These are phyloP conservation scores for Drosophila guanche DNA, from an alignment of 1,140 invertebrate species.

Conservation along the genomic window DNA sequence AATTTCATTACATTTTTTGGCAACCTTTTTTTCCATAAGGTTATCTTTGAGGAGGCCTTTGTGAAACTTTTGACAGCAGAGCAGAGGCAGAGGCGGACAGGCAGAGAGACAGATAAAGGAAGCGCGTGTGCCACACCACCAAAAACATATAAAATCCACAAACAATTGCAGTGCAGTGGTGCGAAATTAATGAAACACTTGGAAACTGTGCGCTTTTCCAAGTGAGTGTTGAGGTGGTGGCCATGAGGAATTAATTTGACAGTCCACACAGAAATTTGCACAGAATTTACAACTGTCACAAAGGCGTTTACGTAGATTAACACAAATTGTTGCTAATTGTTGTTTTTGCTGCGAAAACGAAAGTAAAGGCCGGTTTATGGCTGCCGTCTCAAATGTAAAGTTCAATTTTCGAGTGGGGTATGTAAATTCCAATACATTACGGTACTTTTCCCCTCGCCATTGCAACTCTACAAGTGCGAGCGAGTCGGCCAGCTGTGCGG, in stretches of 20 bases:
- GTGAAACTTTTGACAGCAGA: conserved; percentile 41
- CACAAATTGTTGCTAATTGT: conserved; percentile 20
- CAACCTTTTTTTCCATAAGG: conserved; percentile 32
- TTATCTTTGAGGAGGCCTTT: conserved; percentile 41
- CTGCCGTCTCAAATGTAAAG: conserved; percentile 12
- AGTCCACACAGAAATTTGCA: conserved; percentile 5
- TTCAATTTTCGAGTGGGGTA: conserved; percentile 9
- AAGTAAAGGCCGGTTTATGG: conserved; percentile 53
- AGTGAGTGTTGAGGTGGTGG: conserved; percentile 19
- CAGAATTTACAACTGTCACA: conserved; percentile 5
- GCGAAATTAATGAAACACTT: conserved; percentile 64
- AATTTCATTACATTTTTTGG: conserved; percentile 42
- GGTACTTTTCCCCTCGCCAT: not conserved
- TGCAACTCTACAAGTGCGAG: conserved; percentile 2
- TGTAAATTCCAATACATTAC: conserved; percentile 33
- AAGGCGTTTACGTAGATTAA: not conserved
- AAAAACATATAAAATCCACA: conserved; percentile 2
- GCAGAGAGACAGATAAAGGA: conserved; percentile 41
- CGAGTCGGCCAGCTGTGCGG: conserved; percentile 23
- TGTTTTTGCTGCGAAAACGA: conserved; percentile 20
- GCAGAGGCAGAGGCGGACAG: not conserved
- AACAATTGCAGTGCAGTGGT: conserved; percentile 44
- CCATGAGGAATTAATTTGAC: conserved; percentile 26
- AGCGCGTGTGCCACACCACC: conserved; percentile 29
- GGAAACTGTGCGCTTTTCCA: conserved; percentile 67